phyloP scores from a whole-genome alignment of 2,797 vertebrate species.

The Amblyopsis hoosieri region DNA sequence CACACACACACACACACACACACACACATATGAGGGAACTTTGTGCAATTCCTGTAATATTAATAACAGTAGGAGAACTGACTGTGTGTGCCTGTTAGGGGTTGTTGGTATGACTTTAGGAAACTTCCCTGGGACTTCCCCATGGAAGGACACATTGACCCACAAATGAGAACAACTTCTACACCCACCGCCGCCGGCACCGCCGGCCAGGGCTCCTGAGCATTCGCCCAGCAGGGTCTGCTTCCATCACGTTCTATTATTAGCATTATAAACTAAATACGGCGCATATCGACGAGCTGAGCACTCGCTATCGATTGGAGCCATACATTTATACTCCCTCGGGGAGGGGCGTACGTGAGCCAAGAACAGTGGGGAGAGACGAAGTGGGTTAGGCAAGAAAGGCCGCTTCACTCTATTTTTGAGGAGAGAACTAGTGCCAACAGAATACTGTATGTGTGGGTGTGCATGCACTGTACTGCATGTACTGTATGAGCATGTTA shows the following conservation, averaged over 20 bases:
- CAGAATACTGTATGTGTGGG: slow-evolving; percentile 35
- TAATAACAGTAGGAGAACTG: slow-evolving; percentile 33
- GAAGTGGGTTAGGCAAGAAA: slow-evolving; percentile 70
- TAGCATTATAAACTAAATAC: slow-evolving; percentile 49
- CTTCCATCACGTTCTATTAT: slow-evolving; percentile 50
- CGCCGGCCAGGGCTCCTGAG: slow-evolving; percentile 13
- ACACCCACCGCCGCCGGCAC: slow-evolving; percentile 37
- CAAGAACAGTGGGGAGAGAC: slow-evolving; percentile 18
- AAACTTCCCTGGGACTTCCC: slow-evolving; percentile 32
- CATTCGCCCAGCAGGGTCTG: slow-evolving; percentile 31
- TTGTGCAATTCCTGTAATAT: slow-evolving; percentile 62
- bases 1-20: background rate
- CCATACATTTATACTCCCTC: slow-evolving; percentile 55
- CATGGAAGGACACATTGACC: slow-evolving; percentile 55
- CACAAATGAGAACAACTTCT: slow-evolving; percentile 46
- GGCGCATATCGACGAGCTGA: slow-evolving; percentile 48
- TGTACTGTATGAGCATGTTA: slow-evolving; percentile 22
- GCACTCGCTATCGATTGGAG: slow-evolving; percentile 43
- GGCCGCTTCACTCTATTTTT: slow-evolving; percentile 53
- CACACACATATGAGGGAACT: slow-evolving; percentile 32
- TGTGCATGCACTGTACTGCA: slow-evolving; percentile 14
- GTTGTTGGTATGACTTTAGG: slow-evolving; percentile 56
- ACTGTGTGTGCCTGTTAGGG: background rate
- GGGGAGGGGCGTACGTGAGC: slow-evolving; percentile 26
- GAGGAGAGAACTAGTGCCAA: slow-evolving; percentile 42